A percentile compares a stretch with the other conserved stretches of the same genome.
Evolutionary conservation across 2,888 invertebrate species (phyloP).

Genomic region (Ormia ochracea): DNA sequence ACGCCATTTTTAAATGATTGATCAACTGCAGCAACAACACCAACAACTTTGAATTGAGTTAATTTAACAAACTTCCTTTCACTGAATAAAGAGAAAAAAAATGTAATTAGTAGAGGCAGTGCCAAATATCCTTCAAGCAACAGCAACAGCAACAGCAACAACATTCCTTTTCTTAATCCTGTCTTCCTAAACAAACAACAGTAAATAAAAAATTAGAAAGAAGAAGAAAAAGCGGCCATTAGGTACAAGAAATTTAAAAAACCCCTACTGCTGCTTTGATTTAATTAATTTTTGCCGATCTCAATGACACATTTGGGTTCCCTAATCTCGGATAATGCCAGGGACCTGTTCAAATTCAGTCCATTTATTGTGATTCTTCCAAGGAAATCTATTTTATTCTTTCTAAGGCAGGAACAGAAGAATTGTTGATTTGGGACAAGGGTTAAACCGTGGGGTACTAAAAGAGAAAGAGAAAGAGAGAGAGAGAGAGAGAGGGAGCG

Average conservation of each 20-base stretch:
- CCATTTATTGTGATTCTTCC: conserved; percentile 35
- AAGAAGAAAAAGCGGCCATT: not conserved
- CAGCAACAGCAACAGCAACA: not conserved
- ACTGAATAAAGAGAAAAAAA: no score
- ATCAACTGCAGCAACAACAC: no score
- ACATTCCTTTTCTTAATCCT: not conserved
- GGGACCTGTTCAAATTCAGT: conserved; percentile 46
- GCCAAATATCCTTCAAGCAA: no score
- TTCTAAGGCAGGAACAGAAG: conserved; percentile 31
- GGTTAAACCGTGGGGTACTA: no score
- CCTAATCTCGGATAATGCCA: not conserved
- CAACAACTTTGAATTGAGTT: no score
- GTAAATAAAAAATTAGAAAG: not conserved
- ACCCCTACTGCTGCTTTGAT: conserved; percentile 53
- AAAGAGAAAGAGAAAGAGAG: no score
- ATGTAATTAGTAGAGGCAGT: no score
- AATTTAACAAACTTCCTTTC: no score
- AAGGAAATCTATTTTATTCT: not conserved
- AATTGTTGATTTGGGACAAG: not conserved
- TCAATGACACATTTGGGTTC: not conserved
- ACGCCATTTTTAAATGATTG: no score
- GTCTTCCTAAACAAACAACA: conserved; percentile 20
- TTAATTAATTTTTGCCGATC: conserved; percentile 31
- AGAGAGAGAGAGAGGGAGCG: no score
- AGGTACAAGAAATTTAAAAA: conserved; percentile 36